Evolutionary conservation across 2,888 invertebrate species (phyloP).

Genomic region (Mesorhabditis spiculigera): DNA sequence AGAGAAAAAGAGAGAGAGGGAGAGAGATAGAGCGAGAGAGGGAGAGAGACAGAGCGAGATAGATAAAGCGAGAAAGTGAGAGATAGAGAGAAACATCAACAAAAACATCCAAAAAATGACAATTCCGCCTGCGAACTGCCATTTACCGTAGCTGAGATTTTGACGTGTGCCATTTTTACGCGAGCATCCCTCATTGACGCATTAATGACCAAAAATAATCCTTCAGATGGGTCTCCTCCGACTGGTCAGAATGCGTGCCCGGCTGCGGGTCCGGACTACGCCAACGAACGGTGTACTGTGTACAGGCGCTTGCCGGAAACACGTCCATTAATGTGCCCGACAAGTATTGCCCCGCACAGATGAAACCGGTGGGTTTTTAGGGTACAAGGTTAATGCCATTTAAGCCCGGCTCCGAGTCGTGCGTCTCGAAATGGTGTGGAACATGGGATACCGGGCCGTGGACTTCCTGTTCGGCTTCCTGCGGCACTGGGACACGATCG

Average conservation of each 20-base stretch:
- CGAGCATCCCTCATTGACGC: neutral
- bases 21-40: no score
- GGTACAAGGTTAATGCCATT: neutral
- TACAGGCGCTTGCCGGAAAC: slow-evolving; percentile 30
- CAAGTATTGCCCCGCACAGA: slow-evolving; percentile 27
- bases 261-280: slow-evolving; percentile 84
- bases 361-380: slow-evolving; percentile 23
- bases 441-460: slow-evolving; percentile 38
- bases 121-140: no score
- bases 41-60: no score
- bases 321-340: slow-evolving; percentile 32
- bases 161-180: neutral
- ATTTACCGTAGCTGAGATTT: no score
- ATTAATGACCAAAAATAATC: neutral
- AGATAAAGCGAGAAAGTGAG: no score
- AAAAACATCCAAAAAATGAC: no score
- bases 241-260: slow-evolving; percentile 87
- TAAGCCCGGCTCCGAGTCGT: slow-evolving; percentile 27
- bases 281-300: slow-evolving; percentile 82
- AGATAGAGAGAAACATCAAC: no score
- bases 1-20: no score
- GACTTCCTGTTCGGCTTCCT: slow-evolving; percentile 35
- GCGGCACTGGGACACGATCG: slow-evolving; percentile 38
- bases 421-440: slow-evolving; percentile 29
- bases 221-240: slow-evolving; percentile 81